Percentiles rank a stretch among this genome's conserved stretches.
These are phyloP conservation scores for Exephanes ischioxanthus DNA, from an alignment of 2,888 invertebrate species.

Conservation along the genomic window DNA sequence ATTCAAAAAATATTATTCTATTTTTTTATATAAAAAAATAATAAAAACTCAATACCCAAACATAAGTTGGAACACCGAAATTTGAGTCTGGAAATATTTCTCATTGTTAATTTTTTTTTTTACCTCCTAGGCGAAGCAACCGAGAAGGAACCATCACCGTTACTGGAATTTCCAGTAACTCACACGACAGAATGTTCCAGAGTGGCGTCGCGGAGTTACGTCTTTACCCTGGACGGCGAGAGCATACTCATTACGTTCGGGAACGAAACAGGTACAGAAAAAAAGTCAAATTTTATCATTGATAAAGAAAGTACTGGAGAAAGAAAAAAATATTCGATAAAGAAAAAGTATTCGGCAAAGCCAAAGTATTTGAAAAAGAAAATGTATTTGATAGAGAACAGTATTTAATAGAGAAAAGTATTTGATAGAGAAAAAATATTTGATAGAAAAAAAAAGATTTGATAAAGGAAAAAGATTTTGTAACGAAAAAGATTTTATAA, in stretches of 20 bases:
- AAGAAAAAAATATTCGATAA: background rate
- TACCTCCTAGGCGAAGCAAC: conserved; percentile 75
- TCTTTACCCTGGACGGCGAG: conserved; percentile 91
- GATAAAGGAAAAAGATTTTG: background rate
- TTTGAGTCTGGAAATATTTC: background rate
- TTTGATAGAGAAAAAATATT: too few species aligned
- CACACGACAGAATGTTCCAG: conserved; percentile 90
- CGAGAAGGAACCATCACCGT: conserved; percentile 79
- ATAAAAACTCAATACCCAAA: background rate
- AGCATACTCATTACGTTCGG: conserved; percentile 90
- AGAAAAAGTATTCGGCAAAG: background rate
- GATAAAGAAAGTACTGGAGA: background rate
- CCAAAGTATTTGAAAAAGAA: background rate
- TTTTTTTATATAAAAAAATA: background rate
- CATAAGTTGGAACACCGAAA: background rate
- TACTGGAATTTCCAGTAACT: conserved; percentile 90
- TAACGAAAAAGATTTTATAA: background rate
- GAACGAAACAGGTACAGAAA: conserved; percentile 86
- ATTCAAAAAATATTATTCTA: too few species aligned
- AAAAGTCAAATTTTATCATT: conserved; percentile 11
- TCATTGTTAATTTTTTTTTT: conserved; percentile 34
- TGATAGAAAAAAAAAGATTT: too few species aligned
- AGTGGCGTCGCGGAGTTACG: conserved; percentile 89
- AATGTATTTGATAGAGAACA: too few species aligned
- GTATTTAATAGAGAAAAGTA: too few species aligned